Percentiles rank a stretch among this genome's conserved stretches.
Conservation (phyloP, 1,140 invertebrate species). For the Elymnias hypermnestra region DNA sequence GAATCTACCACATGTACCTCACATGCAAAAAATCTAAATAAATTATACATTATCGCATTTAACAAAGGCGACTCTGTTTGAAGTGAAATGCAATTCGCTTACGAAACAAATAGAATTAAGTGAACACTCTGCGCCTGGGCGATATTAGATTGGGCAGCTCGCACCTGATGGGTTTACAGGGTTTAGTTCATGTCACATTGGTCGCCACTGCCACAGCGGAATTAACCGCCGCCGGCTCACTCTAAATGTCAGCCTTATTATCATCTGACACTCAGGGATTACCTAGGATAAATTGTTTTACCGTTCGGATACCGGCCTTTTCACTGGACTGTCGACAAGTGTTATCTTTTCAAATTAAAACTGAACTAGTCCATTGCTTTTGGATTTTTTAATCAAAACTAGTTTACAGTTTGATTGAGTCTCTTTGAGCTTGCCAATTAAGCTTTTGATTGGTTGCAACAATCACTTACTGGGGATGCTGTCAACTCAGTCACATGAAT, state of each 20-base stretch:
- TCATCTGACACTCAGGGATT: slow-evolving; percentile 70
- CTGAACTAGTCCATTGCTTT: slow-evolving; percentile 33
- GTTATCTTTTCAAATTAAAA: slow-evolving; percentile 66
- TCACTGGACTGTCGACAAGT: slow-evolving; percentile 53
- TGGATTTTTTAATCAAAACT: slow-evolving; percentile 41
- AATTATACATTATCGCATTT: not conserved
- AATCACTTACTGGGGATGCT: slow-evolving; percentile 58
- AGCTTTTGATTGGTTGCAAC: slow-evolving; percentile 68
- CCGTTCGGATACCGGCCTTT: slow-evolving; percentile 57
- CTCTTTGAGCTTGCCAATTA: slow-evolving; percentile 41
- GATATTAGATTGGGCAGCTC: slow-evolving; percentile 53
- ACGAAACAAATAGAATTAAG: slow-evolving; percentile 34
- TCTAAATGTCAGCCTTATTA: slow-evolving; percentile 74
- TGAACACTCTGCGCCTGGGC: slow-evolving; percentile 27
- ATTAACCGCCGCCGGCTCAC: slow-evolving; percentile 58
- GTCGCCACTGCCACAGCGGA: slow-evolving; percentile 56
- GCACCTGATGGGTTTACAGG: slow-evolving; percentile 69
- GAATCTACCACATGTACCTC: too few species aligned
- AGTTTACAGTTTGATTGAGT: slow-evolving; percentile 44
- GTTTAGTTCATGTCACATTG: slow-evolving; percentile 69
- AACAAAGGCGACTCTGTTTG: slow-evolving; percentile 12
- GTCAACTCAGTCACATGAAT: slow-evolving; percentile 62
- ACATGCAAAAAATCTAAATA: not conserved
- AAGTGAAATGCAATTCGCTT: slow-evolving; percentile 22
- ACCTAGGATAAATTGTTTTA: slow-evolving; percentile 73